Evolutionary conservation across 2,888 invertebrate species (phyloP), one percentile per base, ranked within the genome.

Genomic region (Epinotia bilunana): DNA sequence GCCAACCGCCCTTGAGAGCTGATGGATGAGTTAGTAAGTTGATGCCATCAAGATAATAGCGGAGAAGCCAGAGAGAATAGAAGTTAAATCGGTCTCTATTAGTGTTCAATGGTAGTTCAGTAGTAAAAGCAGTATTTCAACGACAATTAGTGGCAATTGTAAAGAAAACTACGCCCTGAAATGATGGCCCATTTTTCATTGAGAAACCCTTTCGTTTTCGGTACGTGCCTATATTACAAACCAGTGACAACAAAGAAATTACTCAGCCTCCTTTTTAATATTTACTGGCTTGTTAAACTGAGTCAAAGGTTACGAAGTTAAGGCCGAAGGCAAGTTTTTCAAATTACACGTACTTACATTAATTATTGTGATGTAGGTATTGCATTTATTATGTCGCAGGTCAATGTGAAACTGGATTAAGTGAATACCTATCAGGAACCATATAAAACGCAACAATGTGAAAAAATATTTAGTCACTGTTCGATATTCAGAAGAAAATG

Each of bases 251-350:
- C 64, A 49, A 64, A 49, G 46, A 46, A 43, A 2, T 58, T 53
- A n/a, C 53, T n/a, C 53, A n/a, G 23, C n/a, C n/a, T 46, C 58
- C 67, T 58, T 58, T 39, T 58, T 68, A 43, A 3, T 23, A 13
- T 23, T 69, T n/a, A 13, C 28, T n/a, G 69, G 7, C 60, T 43
- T 33, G 43, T 61, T 61, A 53, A 65, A 53, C 18, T n/a, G 57
- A 67, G 72, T 72, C 75, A 72, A 75, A 75, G 75, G 75, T 75
- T 67, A 75, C 18, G 28, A 55, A 75, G 71, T 62, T 61, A 72
- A 75, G 75, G 75, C 46, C 72, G 20, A 6, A 53, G 13, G 49
- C 73, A 49, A 49, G 61, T 75, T 62, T 64, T 61, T 71, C 65
- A 72, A 72, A 72, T 71, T 62, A 57, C 72, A 53, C 55, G 18